Evolutionary conservation across 2,888 invertebrate species (phyloP), one percentile per base, ranked within the genome.

Genomic region (Yponomeuta cagnagella): DNA sequence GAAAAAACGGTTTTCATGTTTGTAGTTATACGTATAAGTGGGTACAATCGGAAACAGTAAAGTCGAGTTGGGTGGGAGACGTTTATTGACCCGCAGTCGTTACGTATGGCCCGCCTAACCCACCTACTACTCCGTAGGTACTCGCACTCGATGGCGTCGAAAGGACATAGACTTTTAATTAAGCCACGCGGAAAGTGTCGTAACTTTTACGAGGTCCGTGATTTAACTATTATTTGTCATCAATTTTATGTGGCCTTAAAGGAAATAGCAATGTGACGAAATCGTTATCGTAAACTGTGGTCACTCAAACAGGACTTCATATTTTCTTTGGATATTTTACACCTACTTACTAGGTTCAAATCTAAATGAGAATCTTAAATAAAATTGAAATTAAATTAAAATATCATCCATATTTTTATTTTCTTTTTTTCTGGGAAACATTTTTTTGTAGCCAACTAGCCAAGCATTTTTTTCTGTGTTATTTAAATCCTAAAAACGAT

Each of bases 211-310:
- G 91, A 90, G 80, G 79, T 80, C 82, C 79, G 84, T 89, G 91
- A 92, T 91, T 92, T 92, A 89, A 91, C 90, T 92, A 92, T 91
- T 92, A 91, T 91, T 91, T 91, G 90, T 90, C 91, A 89, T 92
- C 88, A 90, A 90, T 89, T 91, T 90, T 87, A 91, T 88, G 88
- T 81, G 84, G 82, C 79, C 85, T 83, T 88, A 87, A 88, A 89
- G 85, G 84, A 89, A 89, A 90, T 87, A 84, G 79, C 82, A 80
- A 76, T 77, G 78, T 77, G 75, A 77, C 77, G 79, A 48, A 70
- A 78, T 78, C 79, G 82, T 78, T 63, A 69, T 75, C 80, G 81
- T 84, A 81, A 83, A 85, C 82, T 74, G 73, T 73, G 68, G 68
- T 43, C 67, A 67, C 68, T 43, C 68, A 58, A 15, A 58, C 52